Conservation (phyloP, 2,888 invertebrate genomes). For the Leptopilina drosophilae region DNA sequence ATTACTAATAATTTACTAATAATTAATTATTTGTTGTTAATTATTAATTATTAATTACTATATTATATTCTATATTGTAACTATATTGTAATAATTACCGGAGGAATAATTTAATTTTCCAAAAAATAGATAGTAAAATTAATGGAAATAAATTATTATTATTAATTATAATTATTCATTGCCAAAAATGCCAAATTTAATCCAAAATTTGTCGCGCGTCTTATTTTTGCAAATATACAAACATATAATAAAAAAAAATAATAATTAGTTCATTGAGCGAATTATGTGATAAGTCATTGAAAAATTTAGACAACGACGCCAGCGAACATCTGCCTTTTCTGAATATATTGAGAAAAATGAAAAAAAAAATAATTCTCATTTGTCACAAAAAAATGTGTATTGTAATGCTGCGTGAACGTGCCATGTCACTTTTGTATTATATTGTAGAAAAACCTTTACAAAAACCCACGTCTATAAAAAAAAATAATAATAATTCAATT, state of each 20-base stretch:
- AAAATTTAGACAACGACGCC: conserved; percentile 24
- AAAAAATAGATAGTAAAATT: not conserved
- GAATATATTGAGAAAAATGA: not conserved
- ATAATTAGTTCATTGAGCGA: not conserved
- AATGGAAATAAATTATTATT: not conserved
- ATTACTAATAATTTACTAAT: no score
- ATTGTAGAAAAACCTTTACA: conserved; percentile 32
- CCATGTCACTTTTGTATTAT: conserved; percentile 34
- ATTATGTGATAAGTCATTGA: conserved; percentile 6
- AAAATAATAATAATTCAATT: not conserved
- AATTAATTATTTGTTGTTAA: not conserved
- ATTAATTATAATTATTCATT: conserved; percentile 7
- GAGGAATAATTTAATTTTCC: no score
- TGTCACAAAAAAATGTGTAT: not conserved
- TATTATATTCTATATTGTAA: no score
- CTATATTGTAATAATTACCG: no score
- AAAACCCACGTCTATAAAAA: conserved; percentile 18
- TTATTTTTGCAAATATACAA: not conserved
- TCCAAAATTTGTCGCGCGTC: not conserved
- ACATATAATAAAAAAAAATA: no score
- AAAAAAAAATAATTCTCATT: conserved; percentile 1
- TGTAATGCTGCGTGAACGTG: conserved; percentile 32
- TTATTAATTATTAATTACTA: not conserved
- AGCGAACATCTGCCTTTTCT: conserved; percentile 34
- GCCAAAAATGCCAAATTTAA: conserved; percentile 4